phyloP scores from a whole-genome alignment of 2,797 vertebrate species.

The Coranthus polyacanthus region DNA sequence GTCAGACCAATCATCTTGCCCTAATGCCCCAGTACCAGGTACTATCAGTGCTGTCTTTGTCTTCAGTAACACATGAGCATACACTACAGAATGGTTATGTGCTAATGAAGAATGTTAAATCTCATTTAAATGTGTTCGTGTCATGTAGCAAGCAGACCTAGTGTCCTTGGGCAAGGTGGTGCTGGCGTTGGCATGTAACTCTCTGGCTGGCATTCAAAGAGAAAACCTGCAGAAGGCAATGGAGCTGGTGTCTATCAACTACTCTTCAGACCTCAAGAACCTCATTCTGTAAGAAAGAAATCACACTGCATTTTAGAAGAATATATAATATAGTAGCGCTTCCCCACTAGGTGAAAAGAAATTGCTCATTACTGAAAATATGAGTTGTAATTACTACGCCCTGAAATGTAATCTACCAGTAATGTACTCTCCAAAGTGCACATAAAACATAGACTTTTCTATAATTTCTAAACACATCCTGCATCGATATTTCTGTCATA shows the following conservation, averaged over 20 bases:
- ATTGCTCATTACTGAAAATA: no score
- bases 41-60: constrained; percentile 18
- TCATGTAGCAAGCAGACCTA: constrained; percentile 95
- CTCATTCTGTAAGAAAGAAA: constrained; percentile 93
- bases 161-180: constrained; percentile 99
- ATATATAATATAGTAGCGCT: neutral
- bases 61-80: neutral
- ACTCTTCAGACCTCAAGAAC: constrained; percentile 99
- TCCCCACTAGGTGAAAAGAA: no score
- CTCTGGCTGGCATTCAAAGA: constrained; percentile 98
- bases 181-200: constrained; percentile 98
- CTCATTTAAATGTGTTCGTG: neutral
- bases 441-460: no score
- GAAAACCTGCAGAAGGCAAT: constrained; percentile 99
- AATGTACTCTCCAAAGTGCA: no score
- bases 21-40: constrained; percentile 97
- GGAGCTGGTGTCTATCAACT: constrained; percentile 99
- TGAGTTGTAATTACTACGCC: no score
- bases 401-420: no score
- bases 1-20: constrained; percentile 98
- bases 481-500: no score
- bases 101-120: neutral
- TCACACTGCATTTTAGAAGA: neutral
- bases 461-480: no score
- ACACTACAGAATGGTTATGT: neutral